phyloP scores from a whole-genome alignment of 2,113 vertebrate genomes.

The Mormyrus iriodes region DNA sequence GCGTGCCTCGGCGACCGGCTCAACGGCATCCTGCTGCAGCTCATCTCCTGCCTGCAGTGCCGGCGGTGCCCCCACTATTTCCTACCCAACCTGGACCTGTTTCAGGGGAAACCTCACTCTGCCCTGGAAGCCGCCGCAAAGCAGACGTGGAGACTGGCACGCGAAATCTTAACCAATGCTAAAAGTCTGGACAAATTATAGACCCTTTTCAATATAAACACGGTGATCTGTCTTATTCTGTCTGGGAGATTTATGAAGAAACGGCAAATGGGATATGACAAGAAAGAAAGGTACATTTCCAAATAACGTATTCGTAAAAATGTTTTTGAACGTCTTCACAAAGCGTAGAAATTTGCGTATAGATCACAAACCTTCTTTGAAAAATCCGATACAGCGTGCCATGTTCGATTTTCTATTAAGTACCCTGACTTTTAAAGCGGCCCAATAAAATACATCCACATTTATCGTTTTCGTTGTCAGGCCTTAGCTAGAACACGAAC shows the following conservation, averaged over 20 bases:
- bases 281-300: constrained; percentile 87
- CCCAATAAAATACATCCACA: constrained; percentile 85
- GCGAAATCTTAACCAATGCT: constrained; percentile 98
- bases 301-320: constrained; percentile 67
- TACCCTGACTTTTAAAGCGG: constrained; percentile 66
- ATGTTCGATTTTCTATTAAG: constrained; percentile 76
- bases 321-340: constrained; percentile 88
- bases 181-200: constrained; percentile 99
- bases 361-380: constrained; percentile 81
- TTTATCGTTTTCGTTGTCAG: constrained; percentile 69
- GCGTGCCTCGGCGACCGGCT: constrained; percentile 94
- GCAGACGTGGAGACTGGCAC: constrained; percentile 97
- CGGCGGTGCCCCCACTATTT: constrained; percentile 98
- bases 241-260: constrained; percentile 66
- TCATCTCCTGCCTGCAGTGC: constrained; percentile 98
- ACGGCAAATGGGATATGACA: constrained; percentile 70
- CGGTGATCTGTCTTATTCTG: constrained; percentile 39
- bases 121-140: constrained; percentile 96
- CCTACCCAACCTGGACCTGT: constrained; percentile 97
- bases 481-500: constrained; percentile 40
- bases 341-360: constrained; percentile 88
- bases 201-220: constrained; percentile 43
- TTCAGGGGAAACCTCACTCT: constrained; percentile 96
- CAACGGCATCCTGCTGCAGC: constrained; percentile 95
- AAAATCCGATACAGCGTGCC: constrained; percentile 84